Base-by-base conservation (phyloP, 1,140 invertebrate species). In the Pseudachorutes palmiensis region DNA sequence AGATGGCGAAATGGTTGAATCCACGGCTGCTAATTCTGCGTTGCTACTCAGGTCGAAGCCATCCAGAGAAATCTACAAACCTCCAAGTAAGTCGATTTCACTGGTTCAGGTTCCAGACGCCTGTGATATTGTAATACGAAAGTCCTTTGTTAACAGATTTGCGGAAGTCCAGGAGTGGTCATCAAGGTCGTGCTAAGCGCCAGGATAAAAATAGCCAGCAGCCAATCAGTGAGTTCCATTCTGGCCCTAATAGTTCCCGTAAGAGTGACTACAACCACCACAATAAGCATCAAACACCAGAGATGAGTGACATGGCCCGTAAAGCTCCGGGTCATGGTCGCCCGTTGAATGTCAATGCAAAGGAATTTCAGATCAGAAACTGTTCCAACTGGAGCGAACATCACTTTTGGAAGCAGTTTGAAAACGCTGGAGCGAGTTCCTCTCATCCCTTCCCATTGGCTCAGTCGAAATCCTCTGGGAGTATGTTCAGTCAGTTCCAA, bases 21-120 rank as follows among this genome's bases (percentile, higher is more conserved):
- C n/a, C n/a, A n/a, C n/a, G n/a, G n/a, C n/a, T n/a, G n/a, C n/a
- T n/a, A n/a, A n/a, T n/a, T n/a, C n/a, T n/a, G n/a, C n/a, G n/a
- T n/a, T n/a, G n/a, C n/a, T n/a, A n/a, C n/a, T n/a, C n/a, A n/a
- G n/a, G n/a, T n/a, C n/a, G n/a, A 61, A 61, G 59, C 59, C 59
- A 30, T 26, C 29, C 12, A 30, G 59, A 32, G 59, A 61, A 30
- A 61, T 61, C 26, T 61, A 61, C 31, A 30, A 36, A 30, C 59
- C 59, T 61, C 59, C 59, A 14, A 61, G 59, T 61, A 36, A 61
- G 26, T 24, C 14, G 22, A 24, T 24, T 29, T 58, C 5, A 22
- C n/a, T 22, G 12, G 12, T 24, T 29, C 5, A 58, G 24, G 24
- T 29, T n/a, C n/a, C n/a, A n/a, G n/a, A n/a, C n/a, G n/a, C n/a